Conservation (phyloP, 1,140 invertebrate genomes). For the Drosophila sproati region DNA sequence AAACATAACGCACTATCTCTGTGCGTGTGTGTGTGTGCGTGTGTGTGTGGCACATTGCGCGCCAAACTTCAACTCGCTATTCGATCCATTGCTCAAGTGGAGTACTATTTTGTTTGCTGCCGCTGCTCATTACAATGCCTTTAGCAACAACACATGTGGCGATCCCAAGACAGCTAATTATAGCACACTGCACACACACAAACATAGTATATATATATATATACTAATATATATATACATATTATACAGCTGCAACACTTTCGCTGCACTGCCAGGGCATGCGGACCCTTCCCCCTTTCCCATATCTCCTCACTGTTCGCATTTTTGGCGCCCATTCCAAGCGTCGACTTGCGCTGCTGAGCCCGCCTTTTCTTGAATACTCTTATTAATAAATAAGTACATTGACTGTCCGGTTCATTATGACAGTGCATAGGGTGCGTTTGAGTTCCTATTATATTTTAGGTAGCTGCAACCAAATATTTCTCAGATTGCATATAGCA, state of each 20-base stretch:
- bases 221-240: no score
- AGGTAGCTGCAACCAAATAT: no score
- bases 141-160: constrained; percentile 73
- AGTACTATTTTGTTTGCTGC: constrained; percentile 66
- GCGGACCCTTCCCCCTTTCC: neutral
- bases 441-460: no score
- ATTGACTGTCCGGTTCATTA: neutral
- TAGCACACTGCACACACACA: constrained; percentile 21
- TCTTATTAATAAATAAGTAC: neutral
- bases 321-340: constrained; percentile 45
- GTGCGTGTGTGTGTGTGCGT: constrained; percentile 40
- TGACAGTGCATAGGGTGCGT: neutral
- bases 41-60: constrained; percentile 49
- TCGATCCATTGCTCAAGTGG: constrained; percentile 74
- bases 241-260: constrained; percentile 57
- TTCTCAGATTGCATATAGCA: no score
- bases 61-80: constrained; percentile 62
- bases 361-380: constrained; percentile 35
- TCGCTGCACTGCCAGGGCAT: constrained; percentile 46
- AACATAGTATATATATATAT: neutral
- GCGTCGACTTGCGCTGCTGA: constrained; percentile 35
- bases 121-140: constrained; percentile 70
- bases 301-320: neutral
- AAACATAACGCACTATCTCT: constrained; percentile 60
- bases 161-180: constrained; percentile 42